Evolutionary conservation across 30 jellyfish, hydroid and myxozoan genomes (phyloP), one percentile per base, ranked within the genome.

Genomic region (Cassiopea andromeda): DNA sequence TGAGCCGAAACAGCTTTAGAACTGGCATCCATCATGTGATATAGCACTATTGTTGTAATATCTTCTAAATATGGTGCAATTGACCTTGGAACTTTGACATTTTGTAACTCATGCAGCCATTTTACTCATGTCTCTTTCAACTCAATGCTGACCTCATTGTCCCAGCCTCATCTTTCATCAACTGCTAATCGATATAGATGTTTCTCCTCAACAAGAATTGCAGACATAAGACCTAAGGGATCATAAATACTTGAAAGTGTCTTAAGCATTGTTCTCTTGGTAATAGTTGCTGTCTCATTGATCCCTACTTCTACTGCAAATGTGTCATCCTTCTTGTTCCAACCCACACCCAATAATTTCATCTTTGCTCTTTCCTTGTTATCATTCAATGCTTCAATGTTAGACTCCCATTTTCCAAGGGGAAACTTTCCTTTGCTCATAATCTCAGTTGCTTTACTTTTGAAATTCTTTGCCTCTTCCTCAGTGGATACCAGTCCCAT

Each of bases 21-120:
- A 58, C 93, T 75, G 68, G 93, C 93, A 69, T 85, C 93, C 87
- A 85, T 75, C 69, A 85, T 4, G 70, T 85, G 87, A 75, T 85
- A 87, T 43, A 85, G 43, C 44, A 73, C 93, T 6, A 85, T 57
- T 45, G 44, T 44, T 74, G 87, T 72, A 15, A 85, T 57, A 17
- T 75, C 87, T 85, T 75, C 93, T 50, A 54, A 13, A 50, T 85
- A 85, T 44, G 81, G 87, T 1, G 93, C 87, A 7, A 87, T 19
- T 13, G 88, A n/a, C 49, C 94, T 87, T 73, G 89, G 94, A 16
- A 87, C 87, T 44, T 68, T 58, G 61, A 87, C 87, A 8, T 45
- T 44, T 46, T 77, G 43, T 49, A 87, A 47, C 44, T 78, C 43
- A 1, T 49, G 27, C 61, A 69, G 50, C 89, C 89, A 87, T 16